Percentiles rank a stretch among this genome's conserved stretches.
These are phyloP conservation scores for Pseudorhombus dupliciocellatus DNA, from an alignment of 2,113 vertebrate genomes.

Conservation along the genomic window DNA sequence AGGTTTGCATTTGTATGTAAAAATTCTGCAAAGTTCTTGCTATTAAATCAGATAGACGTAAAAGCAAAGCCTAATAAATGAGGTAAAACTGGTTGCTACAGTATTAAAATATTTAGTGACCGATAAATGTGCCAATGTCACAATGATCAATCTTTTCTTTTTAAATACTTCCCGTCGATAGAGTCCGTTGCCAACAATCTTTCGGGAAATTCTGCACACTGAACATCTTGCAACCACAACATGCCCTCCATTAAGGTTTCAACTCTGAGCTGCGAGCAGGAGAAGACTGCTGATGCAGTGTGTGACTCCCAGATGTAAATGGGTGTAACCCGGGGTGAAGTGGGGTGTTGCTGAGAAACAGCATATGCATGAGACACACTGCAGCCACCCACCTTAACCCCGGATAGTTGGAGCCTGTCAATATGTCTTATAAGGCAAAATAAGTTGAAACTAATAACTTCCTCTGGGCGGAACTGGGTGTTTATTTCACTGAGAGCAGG, in stretches of 20 bases:
- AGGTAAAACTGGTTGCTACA: too few relatives aligned
- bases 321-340: slow-evolving; percentile 39
- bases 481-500: neutral
- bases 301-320: slow-evolving; percentile 27
- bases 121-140: too few relatives aligned
- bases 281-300: neutral
- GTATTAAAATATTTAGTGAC: too few relatives aligned
- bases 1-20: too few relatives aligned
- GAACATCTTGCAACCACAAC: too few relatives aligned
- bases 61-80: too few relatives aligned
- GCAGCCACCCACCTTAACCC: slow-evolving; percentile 25
- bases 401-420: slow-evolving; percentile 17
- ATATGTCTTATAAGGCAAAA: neutral
- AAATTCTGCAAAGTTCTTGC: too few relatives aligned
- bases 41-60: too few relatives aligned
- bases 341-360: neutral
- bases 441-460: slow-evolving; percentile 3
- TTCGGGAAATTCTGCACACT: too few relatives aligned
- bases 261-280: neutral
- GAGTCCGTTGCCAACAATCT: too few relatives aligned
- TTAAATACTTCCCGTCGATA: too few relatives aligned
- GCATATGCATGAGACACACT: neutral
- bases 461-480: neutral
- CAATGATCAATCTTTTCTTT: too few relatives aligned
- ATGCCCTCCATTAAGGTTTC: neutral